Evolutionary conservation across 2,888 invertebrate genomes (phyloP).

Genomic region (Cataglyphis rosenhaueri): DNA sequence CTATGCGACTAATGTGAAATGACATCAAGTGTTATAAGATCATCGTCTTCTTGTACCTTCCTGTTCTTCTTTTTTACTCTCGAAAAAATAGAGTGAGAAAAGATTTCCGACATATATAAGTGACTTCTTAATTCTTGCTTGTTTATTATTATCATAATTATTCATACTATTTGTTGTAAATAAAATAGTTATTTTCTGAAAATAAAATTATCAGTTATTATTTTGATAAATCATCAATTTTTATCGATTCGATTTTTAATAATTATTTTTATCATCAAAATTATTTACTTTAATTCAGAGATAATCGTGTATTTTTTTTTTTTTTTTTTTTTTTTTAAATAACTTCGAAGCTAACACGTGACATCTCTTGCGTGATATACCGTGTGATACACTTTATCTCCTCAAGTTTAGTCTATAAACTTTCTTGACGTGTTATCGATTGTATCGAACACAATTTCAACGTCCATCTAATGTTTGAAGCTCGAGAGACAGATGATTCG

Average conservation of each 20-base stretch:
- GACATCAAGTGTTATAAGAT: background rate
- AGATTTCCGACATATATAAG: background rate
- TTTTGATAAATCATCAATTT: constrained; percentile 14
- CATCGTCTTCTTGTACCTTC: background rate
- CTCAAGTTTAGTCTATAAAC: background rate
- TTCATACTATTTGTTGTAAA: background rate
- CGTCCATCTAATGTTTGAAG: background rate
- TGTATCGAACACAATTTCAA: constrained; percentile 13
- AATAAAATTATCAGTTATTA: background rate
- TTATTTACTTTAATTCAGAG: background rate
- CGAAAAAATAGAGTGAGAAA: background rate
- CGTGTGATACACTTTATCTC: background rate
- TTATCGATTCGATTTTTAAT: background rate
- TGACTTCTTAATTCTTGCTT: constrained; percentile 17
- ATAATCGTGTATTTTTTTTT: background rate
- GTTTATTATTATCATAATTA: background rate
- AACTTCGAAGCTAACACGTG: background rate
- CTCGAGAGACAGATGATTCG: background rate
- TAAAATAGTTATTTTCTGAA: background rate
- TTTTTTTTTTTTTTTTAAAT: background rate
- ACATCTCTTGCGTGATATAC: background rate
- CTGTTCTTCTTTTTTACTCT: background rate
- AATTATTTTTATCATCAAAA: background rate
- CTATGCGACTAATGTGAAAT: background rate
- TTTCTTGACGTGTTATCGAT: constrained; percentile 19